Evolutionary conservation across 2,113 vertebrate species (phyloP).

Genomic region (Oriolus oriolus): DNA sequence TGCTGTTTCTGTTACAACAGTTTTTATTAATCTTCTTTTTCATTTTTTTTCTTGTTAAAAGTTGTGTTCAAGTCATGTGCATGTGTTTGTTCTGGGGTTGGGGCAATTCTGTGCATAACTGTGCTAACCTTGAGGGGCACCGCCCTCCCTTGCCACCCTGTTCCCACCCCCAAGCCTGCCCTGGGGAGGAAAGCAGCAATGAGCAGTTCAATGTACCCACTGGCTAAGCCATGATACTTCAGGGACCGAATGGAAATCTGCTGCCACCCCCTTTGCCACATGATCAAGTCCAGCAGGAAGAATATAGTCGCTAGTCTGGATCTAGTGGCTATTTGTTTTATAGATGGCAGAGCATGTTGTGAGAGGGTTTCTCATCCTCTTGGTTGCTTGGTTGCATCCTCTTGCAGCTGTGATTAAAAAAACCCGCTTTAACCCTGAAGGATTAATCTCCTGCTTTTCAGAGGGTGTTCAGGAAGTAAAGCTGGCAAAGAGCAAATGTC

Average conservation of each 20-base stretch:
- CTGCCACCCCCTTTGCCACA: background rate
- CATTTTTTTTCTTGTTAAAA: background rate
- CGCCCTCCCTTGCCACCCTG: fast-evolving
- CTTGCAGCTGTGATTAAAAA: too few relatives aligned
- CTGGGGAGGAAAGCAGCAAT: background rate
- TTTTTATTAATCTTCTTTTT: background rate
- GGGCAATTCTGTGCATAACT: background rate
- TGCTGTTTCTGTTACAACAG: background rate
- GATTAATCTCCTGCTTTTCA: conserved; percentile 26
- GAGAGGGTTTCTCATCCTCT: background rate
- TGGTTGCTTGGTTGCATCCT: too few relatives aligned
- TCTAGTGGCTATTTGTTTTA: background rate
- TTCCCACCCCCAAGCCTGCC: background rate
- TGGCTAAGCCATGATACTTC: background rate
- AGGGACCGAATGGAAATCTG: background rate
- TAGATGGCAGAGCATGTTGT: background rate
- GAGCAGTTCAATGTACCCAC: background rate
- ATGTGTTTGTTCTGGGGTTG: background rate
- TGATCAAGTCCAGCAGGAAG: background rate
- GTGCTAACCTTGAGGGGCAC: background rate
- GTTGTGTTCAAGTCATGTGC: background rate
- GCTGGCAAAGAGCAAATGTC: conserved; percentile 32
- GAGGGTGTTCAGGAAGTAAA: background rate
- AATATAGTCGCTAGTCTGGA: background rate
- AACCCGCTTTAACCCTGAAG: conserved; percentile 51